Evolutionary conservation across 1,140 invertebrate genomes (phyloP), one percentile per base, ranked within the genome.

Genomic region (Lepidurus apus): DNA sequence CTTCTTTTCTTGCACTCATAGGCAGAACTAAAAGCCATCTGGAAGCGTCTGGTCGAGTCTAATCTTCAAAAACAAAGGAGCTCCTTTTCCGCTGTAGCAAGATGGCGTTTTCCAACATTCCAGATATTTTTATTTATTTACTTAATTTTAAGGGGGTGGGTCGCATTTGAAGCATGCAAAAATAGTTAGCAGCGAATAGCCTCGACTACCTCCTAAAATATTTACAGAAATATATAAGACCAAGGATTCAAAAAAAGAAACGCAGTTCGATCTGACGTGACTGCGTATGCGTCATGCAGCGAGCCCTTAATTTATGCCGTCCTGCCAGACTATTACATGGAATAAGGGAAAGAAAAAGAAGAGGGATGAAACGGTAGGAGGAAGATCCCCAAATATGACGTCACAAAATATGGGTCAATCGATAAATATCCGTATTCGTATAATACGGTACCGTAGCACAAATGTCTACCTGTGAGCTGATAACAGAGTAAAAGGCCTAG

Each of bases 321-420:
- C 21, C 53, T 65, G 17, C 17, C 21, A 21, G 53, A 21, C 21
- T 47, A 7, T 65, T 13, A 65, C 17, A 9, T n/a, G 8, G 4
- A 21, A 21, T 11, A 47, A 47, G 45, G 45, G 10, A 4, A 47
- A 65, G 9, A n/a, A 21, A 13, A 7, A n/a, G 53, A 21, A 21
- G 53, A 17, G 53, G 21, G 53, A 65, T 13, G 53, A 21, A 65
- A 21, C 17, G 6, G 17, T 0, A 21, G 7, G 7, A 65, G 6
- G 53, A 17, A 17, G 21, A 65, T n/a, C 53, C 47, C 53, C 21
- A 65, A 21, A 21, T 21, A n/a, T 21, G 21, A 65, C 53, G 53
- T 65, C n/a, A 65, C 21, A 65, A 1, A 65, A 65, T 65, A 65
- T 65, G 53, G 53, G 53, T 65, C n/a, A 65, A 65, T 65, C n/a